Evolutionary conservation across 2,113 vertebrate species (phyloP), one percentile per base, ranked within the genome.

Genomic region (Nerophis ophidion): DNA sequence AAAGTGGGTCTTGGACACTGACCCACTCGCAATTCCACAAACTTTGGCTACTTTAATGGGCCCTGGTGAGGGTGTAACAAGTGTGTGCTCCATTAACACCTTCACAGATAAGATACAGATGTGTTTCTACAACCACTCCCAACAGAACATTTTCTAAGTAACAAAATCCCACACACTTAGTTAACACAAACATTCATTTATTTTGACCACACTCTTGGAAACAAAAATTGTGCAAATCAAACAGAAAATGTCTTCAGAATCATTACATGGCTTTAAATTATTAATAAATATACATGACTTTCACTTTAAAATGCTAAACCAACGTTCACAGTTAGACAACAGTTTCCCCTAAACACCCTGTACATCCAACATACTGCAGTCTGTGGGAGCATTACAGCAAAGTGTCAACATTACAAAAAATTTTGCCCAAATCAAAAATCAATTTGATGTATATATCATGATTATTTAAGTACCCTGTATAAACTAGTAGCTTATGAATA

Each of bases 271-370:
- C 78, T 92, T 95, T 93, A 95, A 95, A 94, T 88, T 93, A 95
- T 93, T 92, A 93, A 95, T 93, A 96, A 96, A 96, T 95, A 96
- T 82, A 83, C 80, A 86, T 62, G 40, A 81, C 63, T 88, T 90
- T 92, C 80, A 90, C 86, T 83, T 87, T 48, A 73, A 91, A 91
- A 91, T 88, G 90, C 91, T 93, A 94, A 90, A 92, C 93, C 93
- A 89, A 91, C 88, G 93, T 93, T 86, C 91, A 94, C 85, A 88
- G 82, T 86, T 83, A 73, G 68, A 78, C 68, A 74, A 67, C 70
- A 59, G 78, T 79, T 63, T 77, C 67, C 51, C 47, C 36, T 60
- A 33, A 72, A 57, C 12, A 15, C 16, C 72, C 77, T 77, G 76
- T 82, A 81, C 71, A 79, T 68, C 79, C 60, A 63, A 71, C 61